Evolutionary conservation across 2,888 invertebrate species (phyloP).

Genomic region (Eristalinus aeneus): DNA sequence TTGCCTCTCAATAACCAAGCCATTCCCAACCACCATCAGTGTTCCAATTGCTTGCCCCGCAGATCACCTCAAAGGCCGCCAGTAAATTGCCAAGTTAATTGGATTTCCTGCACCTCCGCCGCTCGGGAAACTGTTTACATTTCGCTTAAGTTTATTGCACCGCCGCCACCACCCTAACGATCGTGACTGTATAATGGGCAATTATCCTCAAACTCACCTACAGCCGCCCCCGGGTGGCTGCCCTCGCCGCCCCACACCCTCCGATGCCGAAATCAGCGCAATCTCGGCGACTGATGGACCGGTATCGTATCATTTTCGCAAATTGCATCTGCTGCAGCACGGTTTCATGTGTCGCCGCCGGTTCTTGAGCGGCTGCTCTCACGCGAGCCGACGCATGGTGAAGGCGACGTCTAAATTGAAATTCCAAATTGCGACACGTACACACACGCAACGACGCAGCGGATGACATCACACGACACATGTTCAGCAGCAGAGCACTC

Average conservation of each 20-base stretch:
- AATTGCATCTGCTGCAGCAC: constrained; percentile 32
- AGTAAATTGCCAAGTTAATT: constrained; percentile 65
- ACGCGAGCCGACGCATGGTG: not conserved
- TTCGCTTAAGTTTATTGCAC: constrained; percentile 58
- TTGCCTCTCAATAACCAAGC: not conserved
- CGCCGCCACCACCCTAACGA: constrained; percentile 52
- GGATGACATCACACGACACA: constrained; percentile 34
- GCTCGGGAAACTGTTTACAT: constrained; percentile 54
- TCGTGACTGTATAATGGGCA: constrained; percentile 64
- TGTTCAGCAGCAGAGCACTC: constrained; percentile 47
- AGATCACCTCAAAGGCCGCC: constrained; percentile 31
- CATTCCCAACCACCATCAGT: not conserved
- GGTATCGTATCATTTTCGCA: constrained; percentile 51
- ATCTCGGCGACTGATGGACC: constrained; percentile 47
- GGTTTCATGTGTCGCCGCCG: constrained; percentile 57
- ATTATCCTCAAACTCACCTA: constrained; percentile 39
- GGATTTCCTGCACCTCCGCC: constrained; percentile 52
- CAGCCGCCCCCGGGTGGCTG: not conserved
- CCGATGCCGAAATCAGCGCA: not conserved
- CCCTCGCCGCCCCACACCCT: not conserved
- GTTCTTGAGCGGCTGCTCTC: constrained; percentile 15
- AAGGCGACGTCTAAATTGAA: constrained; percentile 57
- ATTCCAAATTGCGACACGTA: constrained; percentile 5
- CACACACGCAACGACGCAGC: not conserved
- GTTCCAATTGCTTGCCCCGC: not conserved